Conservation (phyloP, 1,140 invertebrate genomes). For the Camponotus vicinus region DNA sequence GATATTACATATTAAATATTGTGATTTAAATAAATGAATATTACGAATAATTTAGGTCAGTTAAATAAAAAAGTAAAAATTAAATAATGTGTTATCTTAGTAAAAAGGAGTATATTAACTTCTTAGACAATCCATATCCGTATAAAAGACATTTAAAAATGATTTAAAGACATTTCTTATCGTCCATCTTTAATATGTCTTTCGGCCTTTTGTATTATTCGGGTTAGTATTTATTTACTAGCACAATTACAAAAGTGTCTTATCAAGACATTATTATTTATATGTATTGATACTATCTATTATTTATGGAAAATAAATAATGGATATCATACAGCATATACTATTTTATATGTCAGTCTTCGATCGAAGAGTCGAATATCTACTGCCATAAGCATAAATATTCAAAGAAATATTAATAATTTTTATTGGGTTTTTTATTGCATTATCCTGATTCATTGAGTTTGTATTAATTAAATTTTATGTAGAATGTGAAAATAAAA, state of each 20-base stretch:
- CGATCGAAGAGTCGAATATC: not conserved
- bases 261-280: too few species aligned
- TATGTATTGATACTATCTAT: too few species aligned
- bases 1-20: not conserved
- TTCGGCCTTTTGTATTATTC: too few species aligned
- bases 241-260: conserved; percentile 1
- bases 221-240: not conserved
- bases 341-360: conserved; percentile 26
- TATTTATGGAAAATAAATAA: conserved; percentile 14
- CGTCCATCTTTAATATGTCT: not conserved
- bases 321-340: conserved; percentile 10
- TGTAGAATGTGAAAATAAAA: not conserved
- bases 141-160: not conserved
- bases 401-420: conserved; percentile 14
- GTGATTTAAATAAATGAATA: not conserved
- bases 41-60: not conserved
- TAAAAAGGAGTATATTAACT: not conserved
- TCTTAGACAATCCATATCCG: too few species aligned
- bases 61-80: not conserved
- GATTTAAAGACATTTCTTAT: too few species aligned
- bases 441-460: not conserved
- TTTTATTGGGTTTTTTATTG: not conserved
- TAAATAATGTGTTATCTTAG: not conserved
- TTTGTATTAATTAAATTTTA: not conserved
- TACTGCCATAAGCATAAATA: conserved; percentile 5